These are phyloP conservation scores for Hirundichthys speculiger DNA, from an alignment of 2,113 vertebrate species.

Conservation along the genomic window DNA sequence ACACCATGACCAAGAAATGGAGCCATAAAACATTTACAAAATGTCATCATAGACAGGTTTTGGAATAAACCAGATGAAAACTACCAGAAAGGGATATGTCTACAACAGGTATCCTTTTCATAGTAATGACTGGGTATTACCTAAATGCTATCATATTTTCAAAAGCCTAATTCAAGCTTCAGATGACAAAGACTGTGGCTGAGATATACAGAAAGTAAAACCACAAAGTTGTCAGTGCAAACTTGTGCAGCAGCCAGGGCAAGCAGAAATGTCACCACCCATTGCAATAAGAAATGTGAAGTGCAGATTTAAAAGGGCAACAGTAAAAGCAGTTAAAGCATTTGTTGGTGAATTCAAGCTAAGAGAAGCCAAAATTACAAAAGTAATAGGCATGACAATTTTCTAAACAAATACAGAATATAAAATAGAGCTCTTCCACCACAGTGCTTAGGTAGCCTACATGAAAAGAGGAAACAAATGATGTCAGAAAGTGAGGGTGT, in stretches of 20 bases:
- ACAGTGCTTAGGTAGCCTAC: background rate
- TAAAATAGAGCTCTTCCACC: background rate
- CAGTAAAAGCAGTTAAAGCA: background rate
- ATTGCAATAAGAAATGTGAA: background rate
- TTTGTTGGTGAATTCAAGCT: too few relatives aligned
- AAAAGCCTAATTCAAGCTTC: slow-evolving; percentile 6
- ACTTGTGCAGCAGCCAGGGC: background rate
- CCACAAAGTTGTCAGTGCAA: background rate
- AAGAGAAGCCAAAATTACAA: background rate
- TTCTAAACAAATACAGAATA: background rate
- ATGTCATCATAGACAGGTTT: slow-evolving; percentile 14
- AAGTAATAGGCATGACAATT: background rate
- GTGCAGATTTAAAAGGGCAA: background rate
- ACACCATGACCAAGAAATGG: too few relatives aligned
- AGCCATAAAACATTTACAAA: slow-evolving; percentile 36
- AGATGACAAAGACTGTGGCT: slow-evolving; percentile 5
- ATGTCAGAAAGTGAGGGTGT: background rate
- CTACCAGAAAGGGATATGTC: slow-evolving; percentile 21
- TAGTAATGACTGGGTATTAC: slow-evolving; percentile 22
- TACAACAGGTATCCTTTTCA: slow-evolving; percentile 19
- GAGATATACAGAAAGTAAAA: background rate
- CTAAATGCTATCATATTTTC: slow-evolving; percentile 10
- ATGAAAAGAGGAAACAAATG: background rate
- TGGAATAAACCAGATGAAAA: slow-evolving; percentile 36
- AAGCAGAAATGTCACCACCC: too few relatives aligned